Percentiles rank a stretch among this genome's conserved stretches.
These are phyloP conservation scores for Sceloporus undulatus DNA, from an alignment of 2,113 vertebrate genomes.

Conservation along the genomic window DNA sequence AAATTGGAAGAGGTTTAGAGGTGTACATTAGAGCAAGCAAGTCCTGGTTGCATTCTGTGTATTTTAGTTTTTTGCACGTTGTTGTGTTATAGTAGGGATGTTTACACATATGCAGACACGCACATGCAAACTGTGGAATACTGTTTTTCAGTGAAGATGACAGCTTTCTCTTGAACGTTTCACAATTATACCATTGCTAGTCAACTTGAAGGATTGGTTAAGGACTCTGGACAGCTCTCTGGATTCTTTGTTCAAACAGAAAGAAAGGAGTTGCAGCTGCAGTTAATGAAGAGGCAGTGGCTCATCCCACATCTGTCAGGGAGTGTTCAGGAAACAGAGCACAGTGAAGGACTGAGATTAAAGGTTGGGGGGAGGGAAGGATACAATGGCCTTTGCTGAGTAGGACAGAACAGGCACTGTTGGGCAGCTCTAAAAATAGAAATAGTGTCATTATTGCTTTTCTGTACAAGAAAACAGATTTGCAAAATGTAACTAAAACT, in stretches of 20 bases:
- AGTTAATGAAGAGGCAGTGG: not conserved
- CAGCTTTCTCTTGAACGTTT: not conserved
- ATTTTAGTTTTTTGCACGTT: slow-evolving; percentile 3
- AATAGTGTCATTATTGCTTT: slow-evolving; percentile 13
- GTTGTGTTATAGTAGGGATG: not conserved
- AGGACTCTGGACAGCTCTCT: not conserved
- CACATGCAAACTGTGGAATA: not conserved
- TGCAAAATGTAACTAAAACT: not conserved
- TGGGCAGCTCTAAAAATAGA: slow-evolving; percentile 17
- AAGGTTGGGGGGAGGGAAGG: slow-evolving; percentile 6
- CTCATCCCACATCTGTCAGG: slow-evolving; percentile 10
- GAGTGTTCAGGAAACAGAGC: fast-evolving
- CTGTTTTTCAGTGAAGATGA: fast-evolving
- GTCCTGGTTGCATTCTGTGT: not conserved
- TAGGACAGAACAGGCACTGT: not conserved
- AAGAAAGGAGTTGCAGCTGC: slow-evolving; percentile 19
- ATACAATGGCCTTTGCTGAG: slow-evolving; percentile 6
- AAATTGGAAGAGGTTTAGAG: not conserved
- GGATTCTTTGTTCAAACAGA: not conserved
- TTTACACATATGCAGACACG: no score
- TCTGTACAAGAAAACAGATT: not conserved
- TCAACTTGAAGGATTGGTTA: not conserved
- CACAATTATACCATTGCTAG: not conserved
- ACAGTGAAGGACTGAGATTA: not conserved
- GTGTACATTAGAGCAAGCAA: not conserved